Evolutionary conservation across 2,113 vertebrate genomes (phyloP).

Genomic region (Progne subis): DNA sequence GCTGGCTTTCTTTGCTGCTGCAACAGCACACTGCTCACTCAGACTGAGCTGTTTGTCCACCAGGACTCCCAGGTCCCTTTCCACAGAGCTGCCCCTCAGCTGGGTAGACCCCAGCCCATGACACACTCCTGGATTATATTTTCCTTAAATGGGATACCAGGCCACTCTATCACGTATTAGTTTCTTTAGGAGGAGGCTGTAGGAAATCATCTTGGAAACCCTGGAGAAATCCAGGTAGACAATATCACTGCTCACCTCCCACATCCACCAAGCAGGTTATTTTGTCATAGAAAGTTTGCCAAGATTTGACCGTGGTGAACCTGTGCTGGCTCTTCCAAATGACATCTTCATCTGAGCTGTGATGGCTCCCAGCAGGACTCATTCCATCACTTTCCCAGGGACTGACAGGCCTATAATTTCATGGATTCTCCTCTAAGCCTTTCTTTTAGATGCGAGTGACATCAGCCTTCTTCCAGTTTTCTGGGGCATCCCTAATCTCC

Average conservation of each 20-base stretch:
- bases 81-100: background rate
- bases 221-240: background rate
- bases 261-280: background rate
- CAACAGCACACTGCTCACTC: background rate
- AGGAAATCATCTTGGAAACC: background rate
- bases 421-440: background rate
- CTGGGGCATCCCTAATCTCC: background rate
- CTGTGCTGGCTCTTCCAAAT: background rate
- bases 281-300: background rate
- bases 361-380: background rate
- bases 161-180: background rate
- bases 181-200: background rate
- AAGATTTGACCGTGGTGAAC: background rate
- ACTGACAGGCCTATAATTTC: background rate
- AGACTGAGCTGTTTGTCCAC: background rate
- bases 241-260: accelerated
- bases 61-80: background rate
- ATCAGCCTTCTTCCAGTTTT: background rate
- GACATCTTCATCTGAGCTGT: background rate
- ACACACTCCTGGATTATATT: background rate
- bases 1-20: background rate
- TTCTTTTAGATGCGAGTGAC: background rate
- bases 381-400: background rate
- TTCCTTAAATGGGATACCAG: background rate
- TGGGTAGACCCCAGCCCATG: background rate